Percentiles rank a stretch among this genome's conserved stretches.
Conservation (phyloP, 2,888 invertebrate species). For the Apamea crenata region DNA sequence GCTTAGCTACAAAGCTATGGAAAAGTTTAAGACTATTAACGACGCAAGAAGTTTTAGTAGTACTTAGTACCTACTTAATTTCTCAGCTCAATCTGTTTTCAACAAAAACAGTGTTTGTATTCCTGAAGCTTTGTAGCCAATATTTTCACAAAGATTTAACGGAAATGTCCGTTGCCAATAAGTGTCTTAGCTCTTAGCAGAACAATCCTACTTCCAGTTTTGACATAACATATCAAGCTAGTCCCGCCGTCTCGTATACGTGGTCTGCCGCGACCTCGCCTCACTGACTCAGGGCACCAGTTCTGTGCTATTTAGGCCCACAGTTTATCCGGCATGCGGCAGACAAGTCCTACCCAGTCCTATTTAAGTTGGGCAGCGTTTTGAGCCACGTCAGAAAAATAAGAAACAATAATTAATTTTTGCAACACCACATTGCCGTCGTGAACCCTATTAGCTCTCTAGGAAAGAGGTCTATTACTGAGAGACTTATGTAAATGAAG, state of each 20-base stretch:
- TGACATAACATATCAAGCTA: too few relatives aligned
- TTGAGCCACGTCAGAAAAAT: too few relatives aligned
- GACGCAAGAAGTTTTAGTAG: background rate
- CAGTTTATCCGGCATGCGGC: too few relatives aligned
- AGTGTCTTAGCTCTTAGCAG: background rate
- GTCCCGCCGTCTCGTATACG: too few relatives aligned
- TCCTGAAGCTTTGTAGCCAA: background rate
- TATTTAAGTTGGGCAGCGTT: too few relatives aligned
- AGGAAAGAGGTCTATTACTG: background rate
- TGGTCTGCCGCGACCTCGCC: too few relatives aligned
- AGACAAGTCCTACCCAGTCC: too few relatives aligned
- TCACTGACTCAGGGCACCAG: too few relatives aligned
- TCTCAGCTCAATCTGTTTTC: background rate
- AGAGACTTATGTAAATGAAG: constrained; percentile 12
- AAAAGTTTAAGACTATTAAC: background rate
- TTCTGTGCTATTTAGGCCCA: too few relatives aligned
- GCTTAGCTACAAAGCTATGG: background rate
- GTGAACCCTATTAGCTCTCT: background rate
- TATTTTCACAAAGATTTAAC: background rate
- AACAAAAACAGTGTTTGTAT: background rate
- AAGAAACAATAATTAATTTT: background rate
- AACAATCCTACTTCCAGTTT: too few relatives aligned
- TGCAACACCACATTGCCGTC: background rate
- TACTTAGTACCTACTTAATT: background rate
- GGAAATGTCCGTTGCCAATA: background rate